Evolutionary conservation across 1,140 invertebrate species (phyloP).

Genomic region (Trinorchestia longiramus): DNA sequence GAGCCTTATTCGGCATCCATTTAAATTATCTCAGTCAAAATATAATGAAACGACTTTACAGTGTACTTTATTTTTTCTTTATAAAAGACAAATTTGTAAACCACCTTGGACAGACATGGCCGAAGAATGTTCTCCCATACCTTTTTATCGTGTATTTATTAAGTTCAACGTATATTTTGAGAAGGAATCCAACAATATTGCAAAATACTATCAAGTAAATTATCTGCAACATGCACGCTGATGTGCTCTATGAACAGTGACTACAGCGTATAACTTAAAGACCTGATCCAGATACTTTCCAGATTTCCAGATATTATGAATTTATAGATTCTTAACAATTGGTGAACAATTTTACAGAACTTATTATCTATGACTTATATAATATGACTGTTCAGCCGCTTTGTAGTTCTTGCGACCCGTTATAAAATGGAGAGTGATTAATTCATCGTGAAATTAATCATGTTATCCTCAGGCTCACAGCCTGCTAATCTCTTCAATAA

Average conservation of each 20-base stretch:
- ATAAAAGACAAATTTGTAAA: background rate
- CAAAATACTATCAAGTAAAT: background rate
- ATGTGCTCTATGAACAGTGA: no score
- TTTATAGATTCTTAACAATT: background rate
- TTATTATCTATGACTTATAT: background rate
- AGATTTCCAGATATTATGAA: background rate
- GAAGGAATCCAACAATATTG: background rate
- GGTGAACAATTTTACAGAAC: background rate
- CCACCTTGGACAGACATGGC: background rate
- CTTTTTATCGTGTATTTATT: background rate
- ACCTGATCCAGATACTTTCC: background rate
- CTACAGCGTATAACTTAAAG: background rate
- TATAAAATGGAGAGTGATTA: background rate
- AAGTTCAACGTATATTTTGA: background rate
- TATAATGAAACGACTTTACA: background rate
- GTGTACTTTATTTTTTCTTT: background rate
- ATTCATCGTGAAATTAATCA: constrained; percentile 36
- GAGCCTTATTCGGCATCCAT: background rate
- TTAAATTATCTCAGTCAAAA: background rate
- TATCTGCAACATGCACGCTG: background rate
- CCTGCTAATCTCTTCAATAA: background rate
- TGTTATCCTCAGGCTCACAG: background rate
- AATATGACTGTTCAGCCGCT: background rate
- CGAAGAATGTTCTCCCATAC: background rate
- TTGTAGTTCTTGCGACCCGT: background rate